A percentile compares a stretch with the other conserved stretches of the same genome.
phyloP scores from a whole-genome alignment of 2,113 vertebrate species.

The Nannospalax galili region DNA sequence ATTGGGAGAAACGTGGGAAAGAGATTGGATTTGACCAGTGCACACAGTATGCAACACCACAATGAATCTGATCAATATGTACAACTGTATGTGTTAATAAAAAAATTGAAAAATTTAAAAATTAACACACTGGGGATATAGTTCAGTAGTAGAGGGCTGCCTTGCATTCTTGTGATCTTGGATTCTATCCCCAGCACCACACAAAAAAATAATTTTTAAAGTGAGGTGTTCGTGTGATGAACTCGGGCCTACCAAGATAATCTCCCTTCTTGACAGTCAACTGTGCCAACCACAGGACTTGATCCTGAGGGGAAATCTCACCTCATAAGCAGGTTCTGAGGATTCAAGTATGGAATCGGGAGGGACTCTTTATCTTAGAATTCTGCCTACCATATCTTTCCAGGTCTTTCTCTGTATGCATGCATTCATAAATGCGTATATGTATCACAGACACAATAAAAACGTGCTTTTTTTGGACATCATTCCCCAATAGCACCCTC shows the following conservation, averaged over 20 bases:
- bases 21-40: background rate
- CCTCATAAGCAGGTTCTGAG: background rate
- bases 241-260: background rate
- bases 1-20: background rate
- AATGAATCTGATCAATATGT: background rate
- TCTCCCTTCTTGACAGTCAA: background rate
- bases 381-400: conserved; percentile 28
- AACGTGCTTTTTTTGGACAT: background rate
- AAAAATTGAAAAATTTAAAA: background rate
- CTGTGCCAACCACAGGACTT: background rate
- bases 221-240: background rate
- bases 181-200: background rate
- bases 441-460: conserved; percentile 5
- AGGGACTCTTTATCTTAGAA: background rate
- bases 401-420: background rate
- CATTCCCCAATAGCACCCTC: background rate
- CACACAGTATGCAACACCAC: background rate
- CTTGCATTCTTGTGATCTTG: background rate
- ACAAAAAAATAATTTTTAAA: background rate
- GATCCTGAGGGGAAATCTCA: background rate
- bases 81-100: background rate
- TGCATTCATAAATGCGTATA: background rate
- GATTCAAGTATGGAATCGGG: background rate
- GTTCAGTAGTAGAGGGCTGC: background rate
- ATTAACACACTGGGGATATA: background rate